Evolutionary conservation across 2,113 vertebrate genomes (phyloP).

Genomic region (Rhinopomastus cyanomelas): DNA sequence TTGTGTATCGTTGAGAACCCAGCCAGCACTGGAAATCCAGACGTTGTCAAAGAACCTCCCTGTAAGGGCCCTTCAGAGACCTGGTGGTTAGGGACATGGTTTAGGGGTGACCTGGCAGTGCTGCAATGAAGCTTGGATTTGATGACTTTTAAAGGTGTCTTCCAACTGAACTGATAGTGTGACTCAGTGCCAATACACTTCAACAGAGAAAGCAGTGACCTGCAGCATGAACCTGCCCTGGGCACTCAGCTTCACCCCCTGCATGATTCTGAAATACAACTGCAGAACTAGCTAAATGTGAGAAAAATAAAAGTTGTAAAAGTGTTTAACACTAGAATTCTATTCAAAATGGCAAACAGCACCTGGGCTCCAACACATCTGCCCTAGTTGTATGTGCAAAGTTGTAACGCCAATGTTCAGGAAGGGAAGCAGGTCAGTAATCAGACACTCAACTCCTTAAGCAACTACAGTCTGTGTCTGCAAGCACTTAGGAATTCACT

Average conservation of each 20-base stretch:
- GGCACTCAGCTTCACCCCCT: slow-evolving; percentile 63
- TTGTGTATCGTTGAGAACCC: background rate
- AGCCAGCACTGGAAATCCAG: background rate
- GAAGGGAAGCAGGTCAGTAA: slow-evolving; percentile 3
- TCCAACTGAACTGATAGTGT: too few species aligned
- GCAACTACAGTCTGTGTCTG: background rate
- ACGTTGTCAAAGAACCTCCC: background rate
- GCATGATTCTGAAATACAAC: slow-evolving; percentile 26
- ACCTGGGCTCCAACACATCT: background rate
- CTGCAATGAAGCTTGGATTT: too few species aligned
- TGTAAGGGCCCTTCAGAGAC: background rate
- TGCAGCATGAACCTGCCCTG: slow-evolving; percentile 73
- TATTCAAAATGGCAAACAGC: background rate
- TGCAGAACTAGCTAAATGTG: slow-evolving; percentile 50
- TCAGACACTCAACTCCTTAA: background rate
- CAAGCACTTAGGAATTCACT: slow-evolving; percentile 1
- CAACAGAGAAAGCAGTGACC: slow-evolving; percentile 52
- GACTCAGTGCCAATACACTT: slow-evolving; percentile 5
- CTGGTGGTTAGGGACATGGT: background rate
- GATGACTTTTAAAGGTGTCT: too few species aligned
- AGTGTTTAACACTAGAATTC: background rate
- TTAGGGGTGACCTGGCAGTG: too few species aligned
- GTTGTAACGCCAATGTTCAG: background rate
- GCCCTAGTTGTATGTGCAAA: background rate
- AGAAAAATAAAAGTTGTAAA: background rate